These are phyloP conservation scores for Enteromius fasciolatus DNA, from an alignment of 2,797 vertebrate genomes.

Conservation along the genomic window DNA sequence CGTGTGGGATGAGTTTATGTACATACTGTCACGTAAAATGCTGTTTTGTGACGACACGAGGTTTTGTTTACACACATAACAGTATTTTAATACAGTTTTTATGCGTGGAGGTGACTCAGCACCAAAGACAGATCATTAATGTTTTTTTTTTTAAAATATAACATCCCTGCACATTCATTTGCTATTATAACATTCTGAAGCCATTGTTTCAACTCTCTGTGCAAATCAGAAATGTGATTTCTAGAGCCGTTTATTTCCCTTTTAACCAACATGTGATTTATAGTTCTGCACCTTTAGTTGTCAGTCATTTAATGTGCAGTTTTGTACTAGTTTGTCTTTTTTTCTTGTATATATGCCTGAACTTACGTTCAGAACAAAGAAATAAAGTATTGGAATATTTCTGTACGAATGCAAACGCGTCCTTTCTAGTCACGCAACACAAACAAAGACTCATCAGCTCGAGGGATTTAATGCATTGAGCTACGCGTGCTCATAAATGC, in stretches of 20 bases:
- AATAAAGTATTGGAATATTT: conserved; percentile 61
- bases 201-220: conserved; percentile 2
- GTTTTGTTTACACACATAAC: conserved; percentile 6
- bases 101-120: conserved; percentile 2
- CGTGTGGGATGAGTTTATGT: conserved; percentile 11
- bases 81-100: conserved; percentile 1
- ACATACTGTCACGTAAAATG: background rate
- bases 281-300: conserved; percentile 41
- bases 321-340: conserved; percentile 51
- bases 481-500: background rate
- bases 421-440: background rate
- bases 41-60: conserved; percentile 1
- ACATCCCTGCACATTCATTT: background rate
- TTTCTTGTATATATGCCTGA: conserved; percentile 46
- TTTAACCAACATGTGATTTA: conserved; percentile 11
- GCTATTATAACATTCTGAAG: background rate
- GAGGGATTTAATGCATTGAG: background rate
- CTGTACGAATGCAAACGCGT: conserved; percentile 33
- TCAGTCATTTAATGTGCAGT: conserved; percentile 22
- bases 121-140: conserved; percentile 33
- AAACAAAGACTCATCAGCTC: background rate
- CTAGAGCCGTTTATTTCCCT: conserved; percentile 24
- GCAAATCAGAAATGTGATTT: conserved; percentile 33
- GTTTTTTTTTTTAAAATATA: background rate
- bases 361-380: conserved; percentile 49